Conservation (phyloP, 2,113 vertebrate genomes). For the Ginglymostoma cirratum region DNA sequence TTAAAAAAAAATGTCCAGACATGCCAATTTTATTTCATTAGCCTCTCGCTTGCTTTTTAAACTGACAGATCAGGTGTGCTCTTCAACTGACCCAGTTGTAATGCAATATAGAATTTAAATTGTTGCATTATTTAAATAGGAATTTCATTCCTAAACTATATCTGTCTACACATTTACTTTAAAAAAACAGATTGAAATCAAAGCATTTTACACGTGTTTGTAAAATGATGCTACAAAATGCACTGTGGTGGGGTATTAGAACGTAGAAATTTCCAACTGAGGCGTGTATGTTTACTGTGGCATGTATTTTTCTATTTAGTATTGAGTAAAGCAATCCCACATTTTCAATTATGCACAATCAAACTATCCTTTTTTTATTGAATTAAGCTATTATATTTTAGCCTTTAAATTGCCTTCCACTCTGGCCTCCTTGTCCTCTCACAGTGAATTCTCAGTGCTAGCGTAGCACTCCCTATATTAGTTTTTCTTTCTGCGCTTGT, state of each 20-base stretch:
- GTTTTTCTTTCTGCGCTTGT: not conserved
- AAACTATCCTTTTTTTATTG: not conserved
- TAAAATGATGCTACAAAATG: not conserved
- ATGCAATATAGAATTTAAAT: not conserved
- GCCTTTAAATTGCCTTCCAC: not conserved
- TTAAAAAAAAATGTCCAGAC: not conserved
- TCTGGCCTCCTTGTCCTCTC: not conserved
- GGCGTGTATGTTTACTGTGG: not conserved
- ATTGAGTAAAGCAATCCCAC: not conserved
- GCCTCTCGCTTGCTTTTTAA: not conserved
- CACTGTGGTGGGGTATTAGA: not conserved
- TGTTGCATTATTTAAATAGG: not conserved
- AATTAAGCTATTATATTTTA: not conserved
- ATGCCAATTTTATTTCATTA: not conserved
- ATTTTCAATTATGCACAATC: not conserved
- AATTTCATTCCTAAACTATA: not conserved
- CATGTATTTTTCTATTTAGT: not conserved
- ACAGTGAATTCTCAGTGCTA: not conserved
- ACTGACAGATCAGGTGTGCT: not conserved
- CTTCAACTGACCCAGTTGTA: not conserved
- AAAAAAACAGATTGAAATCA: not conserved
- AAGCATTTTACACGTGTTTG: not conserved
- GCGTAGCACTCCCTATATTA: not conserved
- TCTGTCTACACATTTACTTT: not conserved
- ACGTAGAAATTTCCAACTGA: not conserved